phyloP scores from a whole-genome alignment of 2,113 vertebrate genomes.

The Eclectus roratus region DNA sequence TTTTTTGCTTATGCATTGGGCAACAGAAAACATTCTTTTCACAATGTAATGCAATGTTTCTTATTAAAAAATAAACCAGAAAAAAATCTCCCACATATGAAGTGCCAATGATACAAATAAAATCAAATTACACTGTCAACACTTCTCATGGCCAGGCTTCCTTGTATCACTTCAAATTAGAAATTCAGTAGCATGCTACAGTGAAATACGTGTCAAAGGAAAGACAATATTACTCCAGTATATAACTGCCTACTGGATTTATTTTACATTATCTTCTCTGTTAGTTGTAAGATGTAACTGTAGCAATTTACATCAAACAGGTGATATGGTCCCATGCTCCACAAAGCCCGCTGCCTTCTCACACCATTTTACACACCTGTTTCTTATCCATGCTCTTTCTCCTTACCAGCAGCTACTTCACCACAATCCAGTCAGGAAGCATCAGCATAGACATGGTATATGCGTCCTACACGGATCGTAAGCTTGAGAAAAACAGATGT shows the following conservation, averaged over 20 bases:
- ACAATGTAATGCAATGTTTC: constrained; percentile 22
- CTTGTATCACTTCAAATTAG: not conserved
- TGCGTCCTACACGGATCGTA: not conserved
- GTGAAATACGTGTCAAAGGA: not conserved
- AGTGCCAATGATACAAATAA: constrained; percentile 51
- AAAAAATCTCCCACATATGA: constrained; percentile 1
- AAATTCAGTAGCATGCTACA: not conserved
- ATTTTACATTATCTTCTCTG: not conserved
- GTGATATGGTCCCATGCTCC: accelerated
- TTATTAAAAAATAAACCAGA: not conserved
- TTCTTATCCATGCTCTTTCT: not conserved
- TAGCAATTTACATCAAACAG: not conserved
- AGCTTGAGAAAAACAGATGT: not conserved
- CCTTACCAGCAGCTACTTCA: not conserved
- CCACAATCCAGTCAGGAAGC: not conserved
- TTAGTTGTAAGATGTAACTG: not conserved
- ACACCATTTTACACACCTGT: not conserved
- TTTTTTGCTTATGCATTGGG: not conserved
- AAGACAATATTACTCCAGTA: not conserved
- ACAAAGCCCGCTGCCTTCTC: accelerated
- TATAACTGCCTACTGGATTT: not conserved
- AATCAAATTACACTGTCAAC: constrained; percentile 45
- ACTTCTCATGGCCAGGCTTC: not conserved
- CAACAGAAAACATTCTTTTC: constrained; percentile 17
- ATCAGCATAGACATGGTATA: not conserved